Evolutionary conservation across 2,113 vertebrate genomes (phyloP).

Genomic region (Boleophthalmus pectinirostris): DNA sequence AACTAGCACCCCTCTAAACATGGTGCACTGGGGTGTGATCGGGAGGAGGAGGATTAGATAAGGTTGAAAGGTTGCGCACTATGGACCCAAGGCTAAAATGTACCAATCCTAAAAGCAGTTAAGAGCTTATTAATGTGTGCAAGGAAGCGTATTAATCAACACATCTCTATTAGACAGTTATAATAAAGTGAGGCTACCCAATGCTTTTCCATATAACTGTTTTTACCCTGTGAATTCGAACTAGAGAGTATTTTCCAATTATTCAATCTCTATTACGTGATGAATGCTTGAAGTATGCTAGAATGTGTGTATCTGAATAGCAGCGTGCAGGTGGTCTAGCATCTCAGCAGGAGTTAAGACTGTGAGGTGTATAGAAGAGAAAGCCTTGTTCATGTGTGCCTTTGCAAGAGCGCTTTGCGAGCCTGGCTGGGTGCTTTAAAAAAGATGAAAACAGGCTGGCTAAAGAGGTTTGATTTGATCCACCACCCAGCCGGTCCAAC

Average conservation of each 20-base stretch:
- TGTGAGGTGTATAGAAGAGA: conserved; percentile 53
- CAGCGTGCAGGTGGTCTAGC: conserved; percentile 71
- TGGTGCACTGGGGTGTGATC: conserved; percentile 69
- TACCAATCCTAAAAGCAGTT: conserved; percentile 78
- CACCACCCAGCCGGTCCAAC: conserved; percentile 56
- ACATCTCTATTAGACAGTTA: conserved; percentile 66
- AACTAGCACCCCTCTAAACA: conserved; percentile 67
- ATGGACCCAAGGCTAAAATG: conserved; percentile 78
- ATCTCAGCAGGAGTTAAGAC: conserved; percentile 56
- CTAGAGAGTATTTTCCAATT: not conserved
- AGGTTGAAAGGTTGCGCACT: conserved; percentile 79
- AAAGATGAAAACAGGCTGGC: conserved; percentile 63
- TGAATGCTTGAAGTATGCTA: conserved; percentile 10
- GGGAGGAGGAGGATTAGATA: conserved; percentile 74
- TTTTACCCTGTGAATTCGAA: conserved; percentile 13
- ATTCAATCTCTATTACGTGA: conserved; percentile 18
- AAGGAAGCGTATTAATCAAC: conserved; percentile 80
- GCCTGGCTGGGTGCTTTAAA: conserved; percentile 45
- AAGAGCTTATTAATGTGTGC: conserved; percentile 81
- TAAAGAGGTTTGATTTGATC: conserved; percentile 69
- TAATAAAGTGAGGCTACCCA: conserved; percentile 3
- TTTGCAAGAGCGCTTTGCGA: conserved; percentile 13
- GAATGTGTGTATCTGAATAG: conserved; percentile 42
- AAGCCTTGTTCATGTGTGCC: conserved; percentile 35
- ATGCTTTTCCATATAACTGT: conserved; percentile 14